Evolutionary conservation across 2,888 invertebrate species (phyloP), one percentile per base, ranked within the genome.

Genomic region (Leucophora obtusa): DNA sequence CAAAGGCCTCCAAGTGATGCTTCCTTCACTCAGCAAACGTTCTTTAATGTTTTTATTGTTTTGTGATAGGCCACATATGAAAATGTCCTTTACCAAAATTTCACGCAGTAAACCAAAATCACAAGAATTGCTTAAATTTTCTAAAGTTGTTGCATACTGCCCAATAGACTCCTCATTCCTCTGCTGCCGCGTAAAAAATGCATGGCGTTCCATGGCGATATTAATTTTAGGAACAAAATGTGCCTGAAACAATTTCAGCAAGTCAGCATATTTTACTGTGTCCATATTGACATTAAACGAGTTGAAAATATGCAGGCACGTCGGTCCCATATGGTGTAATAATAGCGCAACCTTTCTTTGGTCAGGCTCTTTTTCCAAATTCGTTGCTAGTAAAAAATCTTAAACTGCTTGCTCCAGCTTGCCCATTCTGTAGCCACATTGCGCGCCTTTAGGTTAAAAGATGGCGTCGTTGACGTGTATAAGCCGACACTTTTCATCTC

Each of bases 91-190:
- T 3, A 56, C 56, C 24, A 56, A 28, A 8, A 2, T 14, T 28
- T 56, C 24, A 14, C 82, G 76, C 6, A 83, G n/a, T 11, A 17
- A 18, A 15, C 68, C 76, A 71, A 80, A 83, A 50, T 83, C 79
- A 53, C 28, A 58, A 58, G 28, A 33, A 2, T 14, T 14, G 14
- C 78, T 82, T 11, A 78, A 43, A 33, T 77, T 81, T 72, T 73
- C 72, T 15, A 58, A 35, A 2, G 4, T 11, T 33, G 56, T 58
- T 14, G 33, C 33, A 58, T 17, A 77, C 17, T 17, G 18, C 5
- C 15, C 15, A 7, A 58, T 58, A 15, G 15, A 11, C 35, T 58
- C 15, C 17, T 35, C 33, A 58, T 35, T 6, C 33, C 4, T 21
- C 21, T 21, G 21, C 21, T 3, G 4, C 4, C 2, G 21, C n/a